Evolutionary conservation across 2,113 vertebrate species (phyloP), one percentile per base, ranked within the genome.

Genomic region (Zapus hudsonius): DNA sequence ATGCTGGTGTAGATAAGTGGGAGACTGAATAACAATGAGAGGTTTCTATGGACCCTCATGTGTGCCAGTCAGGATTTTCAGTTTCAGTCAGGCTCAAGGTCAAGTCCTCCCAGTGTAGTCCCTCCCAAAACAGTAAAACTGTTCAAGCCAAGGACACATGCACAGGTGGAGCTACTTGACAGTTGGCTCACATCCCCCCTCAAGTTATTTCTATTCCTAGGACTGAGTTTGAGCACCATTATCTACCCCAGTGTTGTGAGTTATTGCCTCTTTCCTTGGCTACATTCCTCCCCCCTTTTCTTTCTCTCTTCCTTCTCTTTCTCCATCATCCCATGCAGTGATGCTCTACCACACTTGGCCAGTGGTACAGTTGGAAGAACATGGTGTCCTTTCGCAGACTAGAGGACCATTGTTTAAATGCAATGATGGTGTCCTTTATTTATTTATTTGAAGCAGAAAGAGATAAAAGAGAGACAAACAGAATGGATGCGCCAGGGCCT

Each of bases 71-170:
- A 88, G 19, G 10, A 92, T 67, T 80, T 93, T 61, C 83, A 93
- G 44, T 75, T 91, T 84, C 40, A 80, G 72, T 59, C 44, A 89
- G 66, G 22, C 47, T 92, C 81, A 75, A 95, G 55, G 55, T 84
- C 66, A 70, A 89, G 27, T 91, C 55, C 40, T 93, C 38, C 83
- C 80, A 92, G 4, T 73, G 29, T 16, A 52, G 5, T 91, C 57
- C 36, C 74, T 95, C 7, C 12, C 55, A 29, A 87, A 44, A 84
- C 36, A 84, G 63, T 90, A 59, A 82, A 96, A 75, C 70, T 96
- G 52, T 95, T 89, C 23, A 85, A 86, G 36, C 22, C 64, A 81
- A 90, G 64, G 52, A 82, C 52, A 92, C 61, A 83, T 29, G 87
- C 27, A 52, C 17, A 64, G 47, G 33, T 84, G 61, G 33, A 12